A percentile compares a stretch with the other conserved stretches of the same genome.
Evolutionary conservation across 37 sponge, comb jelly and placozoan genomes (phyloP).

Genomic region (Spongia lamella): DNA sequence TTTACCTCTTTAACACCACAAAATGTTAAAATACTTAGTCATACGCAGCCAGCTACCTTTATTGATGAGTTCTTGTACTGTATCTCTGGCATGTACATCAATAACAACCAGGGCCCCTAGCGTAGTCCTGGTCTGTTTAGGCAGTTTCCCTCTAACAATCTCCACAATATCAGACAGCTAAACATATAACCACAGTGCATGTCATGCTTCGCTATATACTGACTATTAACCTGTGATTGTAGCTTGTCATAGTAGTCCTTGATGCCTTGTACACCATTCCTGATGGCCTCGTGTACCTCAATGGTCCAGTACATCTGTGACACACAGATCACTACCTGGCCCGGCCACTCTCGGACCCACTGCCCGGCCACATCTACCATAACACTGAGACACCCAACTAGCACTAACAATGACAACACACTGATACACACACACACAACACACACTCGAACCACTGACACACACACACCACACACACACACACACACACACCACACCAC

Average conservation of each 20-base stretch:
- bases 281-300: slow-evolving; percentile 97
- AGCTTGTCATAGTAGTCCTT: slow-evolving; percentile 90
- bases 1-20: slow-evolving; percentile 63
- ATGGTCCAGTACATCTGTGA: slow-evolving; percentile 96
- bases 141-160: slow-evolving; percentile 92
- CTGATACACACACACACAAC: slow-evolving; percentile 69
- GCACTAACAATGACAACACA: slow-evolving; percentile 50
- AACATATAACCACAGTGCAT: neutral
- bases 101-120: slow-evolving; percentile 95
- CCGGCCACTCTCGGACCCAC: slow-evolving; percentile 98
- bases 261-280: slow-evolving; percentile 74
- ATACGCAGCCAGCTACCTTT: too few relatives aligned
- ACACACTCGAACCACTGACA: slow-evolving; percentile 79
- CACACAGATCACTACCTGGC: slow-evolving; percentile 92
- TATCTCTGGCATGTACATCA: slow-evolving; percentile 96
- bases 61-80: slow-evolving; percentile 73
- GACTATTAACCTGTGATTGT: slow-evolving; percentile 56
- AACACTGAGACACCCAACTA: slow-evolving; percentile 49
- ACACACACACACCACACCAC: slow-evolving; percentile 76
- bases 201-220: too few relatives aligned
- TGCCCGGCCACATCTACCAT: slow-evolving; percentile 4
- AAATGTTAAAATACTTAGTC: too few relatives aligned
- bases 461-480: slow-evolving; percentile 85
- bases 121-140: slow-evolving; percentile 94
- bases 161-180: slow-evolving; percentile 89